Base-by-base conservation (phyloP, 92 coral and sea anemone genomes). In the Hydrozoanthus gracilis region DNA sequence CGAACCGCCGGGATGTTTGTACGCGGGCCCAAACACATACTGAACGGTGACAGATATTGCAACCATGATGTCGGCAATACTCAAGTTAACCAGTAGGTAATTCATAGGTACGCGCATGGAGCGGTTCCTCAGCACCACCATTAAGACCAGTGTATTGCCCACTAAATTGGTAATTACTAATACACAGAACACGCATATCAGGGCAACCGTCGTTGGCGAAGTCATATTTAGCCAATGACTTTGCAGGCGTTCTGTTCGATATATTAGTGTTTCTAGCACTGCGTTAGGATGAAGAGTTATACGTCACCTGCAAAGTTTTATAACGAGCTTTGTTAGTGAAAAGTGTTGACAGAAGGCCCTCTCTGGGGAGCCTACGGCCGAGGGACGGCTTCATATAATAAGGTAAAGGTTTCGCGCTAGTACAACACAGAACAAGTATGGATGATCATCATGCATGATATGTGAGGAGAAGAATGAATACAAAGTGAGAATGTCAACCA, bases 51-150 rank as follows among this genome's bases (percentile, higher is more conserved):
- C 73, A 45, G 84, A 79, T 54, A 86, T 54, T 27, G 93, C 95
- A 47, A 88, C 95, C 56, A 90, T 82, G 52, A 92, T 86, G 77
- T 92, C 93, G 51, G 95, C 88, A 52, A 90, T 69, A 8, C 93
- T 91, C 82, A 90, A 85, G 66, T 91, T 90, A 27, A 91, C 95
- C 46, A 92, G 78, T 14, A 92, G 92, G 49, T 87, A 92, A 74
- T 88, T 92, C 78, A 79, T 92, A 2, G 91, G 88, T 45, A 84
- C 89, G 68, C 92, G 87, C 77, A 92, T 91, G 7, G 86, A 84
- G 77, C 83, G 88, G 48, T 90, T 85, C 54, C 71, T 86, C 71
- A 87, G 86, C 6, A 91, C 92, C 20, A 91, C 83, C 54, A 87
- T 61, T 50, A 91, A 75, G 15, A 92, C 95, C 16, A 88, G 71